phyloP scores from a whole-genome alignment of 2,113 vertebrate species.

The Trogon melanurus region DNA sequence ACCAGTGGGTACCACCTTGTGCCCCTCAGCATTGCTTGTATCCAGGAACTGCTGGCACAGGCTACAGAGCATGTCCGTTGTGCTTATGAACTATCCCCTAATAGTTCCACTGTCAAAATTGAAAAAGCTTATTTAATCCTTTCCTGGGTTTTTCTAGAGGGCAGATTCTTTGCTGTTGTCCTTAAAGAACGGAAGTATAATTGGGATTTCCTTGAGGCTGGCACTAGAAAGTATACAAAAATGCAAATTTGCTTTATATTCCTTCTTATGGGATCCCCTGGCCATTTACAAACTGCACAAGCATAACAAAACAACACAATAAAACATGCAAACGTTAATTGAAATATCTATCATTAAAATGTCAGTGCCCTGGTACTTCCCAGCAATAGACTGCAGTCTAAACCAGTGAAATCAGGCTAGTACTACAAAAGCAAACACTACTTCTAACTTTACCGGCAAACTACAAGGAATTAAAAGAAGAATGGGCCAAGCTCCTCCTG shows the following conservation, averaged over 20 bases:
- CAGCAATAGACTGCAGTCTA: neutral
- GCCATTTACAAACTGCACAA: neutral
- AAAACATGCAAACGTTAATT: neutral
- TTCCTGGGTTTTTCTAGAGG: neutral
- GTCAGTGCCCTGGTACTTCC: neutral
- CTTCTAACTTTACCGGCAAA: neutral
- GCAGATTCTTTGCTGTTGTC: neutral
- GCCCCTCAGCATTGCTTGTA: fast-evolving
- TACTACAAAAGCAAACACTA: neutral
- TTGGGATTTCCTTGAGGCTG: neutral
- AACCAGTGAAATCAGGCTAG: neutral
- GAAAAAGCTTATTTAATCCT: neutral
- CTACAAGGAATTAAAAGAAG: neutral
- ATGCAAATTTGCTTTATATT: neutral
- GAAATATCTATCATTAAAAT: neutral
- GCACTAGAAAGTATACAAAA: neutral
- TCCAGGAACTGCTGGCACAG: neutral
- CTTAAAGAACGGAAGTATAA: neutral
- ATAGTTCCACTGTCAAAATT: neutral
- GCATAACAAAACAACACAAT: neutral
- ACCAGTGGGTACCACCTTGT: neutral
- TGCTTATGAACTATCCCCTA: neutral
- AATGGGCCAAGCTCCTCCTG: neutral
- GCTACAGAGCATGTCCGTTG: neutral
- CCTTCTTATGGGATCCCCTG: neutral